Evolutionary conservation across 1,140 invertebrate genomes (phyloP), one percentile per base, ranked within the genome.

Genomic region (Microplitis mediator): DNA sequence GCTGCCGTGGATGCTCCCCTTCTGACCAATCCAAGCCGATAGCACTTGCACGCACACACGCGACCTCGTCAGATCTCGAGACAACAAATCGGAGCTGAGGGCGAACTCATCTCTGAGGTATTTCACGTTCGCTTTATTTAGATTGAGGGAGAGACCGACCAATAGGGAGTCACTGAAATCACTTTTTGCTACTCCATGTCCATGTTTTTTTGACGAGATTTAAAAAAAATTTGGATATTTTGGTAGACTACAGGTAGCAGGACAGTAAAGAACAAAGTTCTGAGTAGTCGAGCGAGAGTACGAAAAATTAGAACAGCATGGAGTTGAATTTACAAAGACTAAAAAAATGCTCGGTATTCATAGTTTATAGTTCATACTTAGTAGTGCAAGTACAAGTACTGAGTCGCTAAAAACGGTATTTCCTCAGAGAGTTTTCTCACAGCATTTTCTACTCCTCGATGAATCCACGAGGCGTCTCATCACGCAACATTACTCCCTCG

Each of bases 401-500:
- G 39, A 45, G 39, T 45, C 39, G 39, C 39, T 45, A 45, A 8
- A 45, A 45, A 45, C 0, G 39, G 39, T 11, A 45, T 45, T 45
- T 45, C 39, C 39, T 45, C 39, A 45, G 39, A 45, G 39, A 45
- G 75, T 65, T 61, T 74, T 51, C 64, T 69, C 72, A 67, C 9
- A 60, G 60, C 54, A 52, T 64, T 69, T 67, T 60, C 60, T 76
- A 79, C 80, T 82, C 75, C 78, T 84, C 80, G 78, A 86, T 83
- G 84, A 86, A 79, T 85, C 82, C 77, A 77, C 81, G 82, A 86
- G 82, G 81, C 85, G 84, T 86, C 83, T 84, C 84, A 86, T 85
- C 84, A 85, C 84, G 84, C 83, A 86, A 85, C 85, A 86, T 86
- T 86, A 86, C 84, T 79, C 81, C 77, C 39, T 45, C 6, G 39